phyloP scores from a whole-genome alignment of 2,888 invertebrate genomes.

The Dioctria rufipes region DNA sequence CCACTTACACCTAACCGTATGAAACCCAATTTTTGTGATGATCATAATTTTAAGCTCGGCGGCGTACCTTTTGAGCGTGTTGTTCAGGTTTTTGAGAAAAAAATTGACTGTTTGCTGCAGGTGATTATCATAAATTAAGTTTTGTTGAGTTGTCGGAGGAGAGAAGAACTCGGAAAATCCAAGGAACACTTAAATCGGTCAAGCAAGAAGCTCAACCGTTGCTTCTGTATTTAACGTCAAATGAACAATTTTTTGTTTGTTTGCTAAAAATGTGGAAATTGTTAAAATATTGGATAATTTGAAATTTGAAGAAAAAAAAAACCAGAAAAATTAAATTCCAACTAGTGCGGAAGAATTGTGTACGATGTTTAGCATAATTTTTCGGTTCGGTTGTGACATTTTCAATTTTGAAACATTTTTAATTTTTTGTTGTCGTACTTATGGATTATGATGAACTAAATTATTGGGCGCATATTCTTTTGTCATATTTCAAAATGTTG shows the following conservation, averaged over 20 bases:
- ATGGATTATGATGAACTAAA: too few species aligned
- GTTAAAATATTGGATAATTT: background rate
- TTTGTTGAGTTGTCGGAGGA: background rate
- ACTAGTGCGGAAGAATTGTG: constrained; percentile 8
- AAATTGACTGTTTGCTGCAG: background rate
- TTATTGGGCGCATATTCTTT: too few species aligned
- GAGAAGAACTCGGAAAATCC: background rate
- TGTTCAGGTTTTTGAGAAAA: background rate
- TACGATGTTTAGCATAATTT: background rate
- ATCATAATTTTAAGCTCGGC: background rate
- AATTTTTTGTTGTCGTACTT: too few species aligned
- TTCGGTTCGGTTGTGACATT: background rate
- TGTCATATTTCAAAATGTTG: too few species aligned
- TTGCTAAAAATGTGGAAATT: background rate
- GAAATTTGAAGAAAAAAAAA: background rate
- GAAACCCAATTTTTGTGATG: constrained; percentile 7
- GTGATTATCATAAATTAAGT: constrained; percentile 43
- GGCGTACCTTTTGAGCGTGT: background rate
- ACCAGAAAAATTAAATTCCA: background rate
- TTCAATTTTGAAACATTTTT: too few species aligned
- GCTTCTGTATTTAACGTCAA: background rate
- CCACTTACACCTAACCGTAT: background rate
- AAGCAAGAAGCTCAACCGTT: constrained; percentile 40
- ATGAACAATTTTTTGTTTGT: background rate
- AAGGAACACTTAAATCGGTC: constrained; percentile 11